Conservation (phyloP, 1,140 invertebrate species). For the Cephus cinctus region DNA sequence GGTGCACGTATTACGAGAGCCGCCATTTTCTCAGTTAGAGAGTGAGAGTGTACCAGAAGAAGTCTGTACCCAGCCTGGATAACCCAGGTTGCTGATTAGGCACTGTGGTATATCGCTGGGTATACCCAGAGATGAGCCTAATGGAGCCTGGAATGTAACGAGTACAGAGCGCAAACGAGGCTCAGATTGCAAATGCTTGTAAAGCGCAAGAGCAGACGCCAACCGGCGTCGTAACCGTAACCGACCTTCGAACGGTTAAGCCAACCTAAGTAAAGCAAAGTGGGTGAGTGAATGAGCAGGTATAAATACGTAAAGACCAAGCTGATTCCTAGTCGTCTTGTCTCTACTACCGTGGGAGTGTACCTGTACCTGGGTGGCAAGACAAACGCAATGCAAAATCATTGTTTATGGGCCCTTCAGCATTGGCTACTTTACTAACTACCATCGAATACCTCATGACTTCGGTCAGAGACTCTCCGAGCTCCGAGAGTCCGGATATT, state of each 20-base stretch:
- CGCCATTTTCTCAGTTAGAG: too few relatives aligned
- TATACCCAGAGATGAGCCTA: constrained; percentile 37
- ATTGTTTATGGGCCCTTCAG: constrained; percentile 48
- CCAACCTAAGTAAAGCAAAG: constrained; percentile 39
- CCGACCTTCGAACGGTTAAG: constrained; percentile 17
- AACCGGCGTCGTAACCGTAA: constrained; percentile 20
- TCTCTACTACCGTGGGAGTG: constrained; percentile 47
- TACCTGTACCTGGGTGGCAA: constrained; percentile 21
- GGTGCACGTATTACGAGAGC: too few relatives aligned
- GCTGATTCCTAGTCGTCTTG: constrained; percentile 15
- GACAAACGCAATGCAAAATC: constrained; percentile 45
- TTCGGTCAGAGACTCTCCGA: too few relatives aligned
- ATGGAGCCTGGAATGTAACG: constrained; percentile 42
- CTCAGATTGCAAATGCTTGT: constrained; percentile 20
- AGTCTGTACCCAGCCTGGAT: too few relatives aligned
- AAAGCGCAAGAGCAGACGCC: constrained; percentile 1
- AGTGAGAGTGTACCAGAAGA: too few relatives aligned
- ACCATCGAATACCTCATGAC: too few relatives aligned
- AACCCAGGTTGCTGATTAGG: background rate
- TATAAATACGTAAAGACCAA: constrained; percentile 32
- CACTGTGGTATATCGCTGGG: too few relatives aligned
- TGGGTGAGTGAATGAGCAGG: constrained; percentile 34
- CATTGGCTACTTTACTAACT: constrained; percentile 45
- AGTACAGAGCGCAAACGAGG: constrained; percentile 42
- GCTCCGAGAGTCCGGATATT: too few relatives aligned